Conservation (phyloP, 2,888 invertebrate genomes). For the Rhodophaea formosa region DNA sequence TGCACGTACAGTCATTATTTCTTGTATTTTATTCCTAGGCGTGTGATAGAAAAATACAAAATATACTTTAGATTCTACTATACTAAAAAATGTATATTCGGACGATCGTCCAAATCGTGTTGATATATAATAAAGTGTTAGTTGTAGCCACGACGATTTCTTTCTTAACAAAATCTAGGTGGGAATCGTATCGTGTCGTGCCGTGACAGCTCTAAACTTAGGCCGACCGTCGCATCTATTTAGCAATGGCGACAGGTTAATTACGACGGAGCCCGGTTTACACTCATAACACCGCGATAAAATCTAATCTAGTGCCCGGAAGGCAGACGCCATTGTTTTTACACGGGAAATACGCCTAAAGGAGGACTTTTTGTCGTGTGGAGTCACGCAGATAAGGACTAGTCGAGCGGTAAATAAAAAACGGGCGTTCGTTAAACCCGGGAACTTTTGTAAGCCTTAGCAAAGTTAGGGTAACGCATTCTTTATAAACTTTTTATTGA, state of each 20-base stretch:
- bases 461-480: background rate
- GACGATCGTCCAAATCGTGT: too few species aligned
- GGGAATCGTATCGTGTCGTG: background rate
- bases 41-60: too few species aligned
- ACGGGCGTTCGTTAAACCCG: too few species aligned
- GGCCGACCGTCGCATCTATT: slow-evolving; percentile 30
- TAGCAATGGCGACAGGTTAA: slow-evolving; percentile 38
- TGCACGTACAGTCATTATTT: too few species aligned
- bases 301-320: slow-evolving; percentile 16
- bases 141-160: too few species aligned
- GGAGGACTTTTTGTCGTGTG: background rate
- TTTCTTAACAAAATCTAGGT: too few species aligned
- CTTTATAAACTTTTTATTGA: too few species aligned
- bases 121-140: too few species aligned
- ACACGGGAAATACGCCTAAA: background rate
- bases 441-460: background rate
- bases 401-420: background rate
- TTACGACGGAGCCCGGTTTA: slow-evolving; percentile 28
- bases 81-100: too few species aligned
- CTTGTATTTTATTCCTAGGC: too few species aligned
- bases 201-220: background rate
- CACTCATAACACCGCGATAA: slow-evolving; percentile 16
- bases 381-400: background rate
- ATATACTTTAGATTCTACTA: too few species aligned
- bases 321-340: background rate